Base-by-base conservation (phyloP, 1,140 invertebrate species). In the Heliconius eleuchia region DNA sequence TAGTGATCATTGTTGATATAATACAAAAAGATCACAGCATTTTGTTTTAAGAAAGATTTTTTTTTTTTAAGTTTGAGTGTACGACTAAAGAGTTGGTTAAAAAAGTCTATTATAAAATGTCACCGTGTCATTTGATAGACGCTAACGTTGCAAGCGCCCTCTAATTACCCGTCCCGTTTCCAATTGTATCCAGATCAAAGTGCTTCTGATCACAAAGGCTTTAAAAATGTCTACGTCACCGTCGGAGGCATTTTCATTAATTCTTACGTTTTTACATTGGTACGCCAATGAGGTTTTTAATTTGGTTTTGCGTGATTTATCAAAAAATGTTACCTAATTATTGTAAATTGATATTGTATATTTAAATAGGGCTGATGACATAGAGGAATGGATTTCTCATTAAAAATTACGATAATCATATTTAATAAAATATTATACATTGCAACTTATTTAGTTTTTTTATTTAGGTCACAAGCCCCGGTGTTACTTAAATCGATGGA, bases 191-290 rank as follows among this genome's bases (percentile, higher is more conserved):
- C 80, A 84, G 83, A 88, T 89, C 90, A 89, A 89, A 92, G 88
- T 88, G 86, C 87, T 88, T 90, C 74, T 75, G 84, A 85, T 86
- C 84, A 91, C 89, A 91, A 91, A 91, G 88, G 71, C 86, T 84
- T 90, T 85, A 84, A 88, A 88, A 92, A 88, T 84, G 83, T 76
- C 78, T 83, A 75, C 85, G 85, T 88, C 87, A 87, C 81, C 78
- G 73, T 71, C 76, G 80, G 74, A 70, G 79, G 73, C 80, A 73
- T 84, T 83, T 71, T 71, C 83, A 86, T 89, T 88, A 86, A 87
- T 88, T 89, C 83, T 84, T 81, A 77, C 73, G 57, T 75, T 66
- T 60, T 60, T 60, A 11, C 55, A 60, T 60, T 77, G 79, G 71
- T 76, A 80, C 78, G 66, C 52, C 79, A 72, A 77, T 81, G 77